Evolutionary conservation across 2,797 vertebrate genomes (phyloP).

Genomic region (Danio aesculapii): DNA sequence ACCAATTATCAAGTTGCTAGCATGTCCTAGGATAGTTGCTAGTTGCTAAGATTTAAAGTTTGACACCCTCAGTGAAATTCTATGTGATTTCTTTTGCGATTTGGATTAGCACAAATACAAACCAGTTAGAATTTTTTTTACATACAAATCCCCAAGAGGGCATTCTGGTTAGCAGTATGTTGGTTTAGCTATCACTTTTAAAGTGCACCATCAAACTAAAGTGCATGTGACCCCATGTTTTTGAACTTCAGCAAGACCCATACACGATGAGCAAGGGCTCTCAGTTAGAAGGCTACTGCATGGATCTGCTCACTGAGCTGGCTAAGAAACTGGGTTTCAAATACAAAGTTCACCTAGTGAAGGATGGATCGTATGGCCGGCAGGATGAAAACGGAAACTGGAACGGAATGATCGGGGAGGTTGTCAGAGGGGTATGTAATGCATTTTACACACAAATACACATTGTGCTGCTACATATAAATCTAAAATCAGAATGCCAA

Average conservation of each 20-base stretch:
- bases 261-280: constrained; percentile 80
- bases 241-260: constrained; percentile 82
- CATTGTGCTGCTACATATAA: background rate
- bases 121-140: no score
- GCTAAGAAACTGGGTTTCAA: constrained; percentile 84
- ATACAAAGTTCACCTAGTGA: constrained; percentile 85
- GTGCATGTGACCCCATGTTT: background rate
- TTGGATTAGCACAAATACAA: no score
- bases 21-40: no score
- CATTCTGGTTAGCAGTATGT: no score
- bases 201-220: no score
- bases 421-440: constrained; percentile 81
- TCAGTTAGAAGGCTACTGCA: constrained; percentile 88
- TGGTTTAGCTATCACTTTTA: no score
- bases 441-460: background rate
- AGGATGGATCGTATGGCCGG: constrained; percentile 81
- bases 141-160: no score
- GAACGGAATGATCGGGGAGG: constrained; percentile 91
- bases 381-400: constrained; percentile 81
- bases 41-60: no score
- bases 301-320: constrained; percentile 85
- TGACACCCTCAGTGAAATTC: no score
- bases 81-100: no score
- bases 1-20: no score
- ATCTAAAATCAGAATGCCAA: background rate